Evolutionary conservation across 2,888 invertebrate genomes (phyloP).

Genomic region (Drosophila mimetica): DNA sequence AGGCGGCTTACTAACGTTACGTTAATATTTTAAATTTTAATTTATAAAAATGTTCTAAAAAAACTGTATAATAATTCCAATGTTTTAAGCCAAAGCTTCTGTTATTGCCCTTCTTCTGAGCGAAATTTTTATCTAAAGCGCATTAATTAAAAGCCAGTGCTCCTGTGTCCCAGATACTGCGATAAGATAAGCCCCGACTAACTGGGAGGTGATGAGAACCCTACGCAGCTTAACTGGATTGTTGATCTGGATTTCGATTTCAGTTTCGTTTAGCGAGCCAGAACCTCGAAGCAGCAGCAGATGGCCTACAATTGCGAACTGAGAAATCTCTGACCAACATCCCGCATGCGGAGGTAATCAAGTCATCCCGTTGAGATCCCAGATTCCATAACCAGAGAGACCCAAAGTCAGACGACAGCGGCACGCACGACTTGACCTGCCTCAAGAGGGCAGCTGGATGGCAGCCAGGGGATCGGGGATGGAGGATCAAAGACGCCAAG

Average conservation of each 20-base stretch:
- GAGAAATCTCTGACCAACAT: constrained; percentile 43
- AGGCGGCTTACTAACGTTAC: too few species aligned
- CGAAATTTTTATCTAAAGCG: constrained; percentile 52
- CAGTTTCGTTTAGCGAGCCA: background rate
- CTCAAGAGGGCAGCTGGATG: constrained; percentile 44
- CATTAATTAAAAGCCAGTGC: constrained; percentile 54
- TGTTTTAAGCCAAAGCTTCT: background rate
- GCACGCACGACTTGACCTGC: constrained; percentile 72
- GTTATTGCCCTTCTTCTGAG: constrained; percentile 6
- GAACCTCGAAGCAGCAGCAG: constrained; percentile 12
- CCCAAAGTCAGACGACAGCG: constrained; percentile 30
- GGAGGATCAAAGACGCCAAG: constrained; percentile 39
- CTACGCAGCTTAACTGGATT: constrained; percentile 22
- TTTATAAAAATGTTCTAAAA: too few species aligned
- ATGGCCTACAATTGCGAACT: constrained; percentile 24
- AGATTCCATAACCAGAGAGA: constrained; percentile 19
- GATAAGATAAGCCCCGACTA: constrained; percentile 60
- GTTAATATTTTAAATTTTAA: too few species aligned
- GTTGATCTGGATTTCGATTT: constrained; percentile 13
- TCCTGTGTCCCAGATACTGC: constrained; percentile 44
- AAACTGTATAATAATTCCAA: too few species aligned
- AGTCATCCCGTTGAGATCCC: constrained; percentile 23
- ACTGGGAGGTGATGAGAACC: constrained; percentile 47
- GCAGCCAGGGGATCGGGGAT: background rate
- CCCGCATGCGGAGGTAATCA: constrained; percentile 69